phyloP scores from a whole-genome alignment of 2,797 vertebrate species.

The Naso thynnoides region DNA sequence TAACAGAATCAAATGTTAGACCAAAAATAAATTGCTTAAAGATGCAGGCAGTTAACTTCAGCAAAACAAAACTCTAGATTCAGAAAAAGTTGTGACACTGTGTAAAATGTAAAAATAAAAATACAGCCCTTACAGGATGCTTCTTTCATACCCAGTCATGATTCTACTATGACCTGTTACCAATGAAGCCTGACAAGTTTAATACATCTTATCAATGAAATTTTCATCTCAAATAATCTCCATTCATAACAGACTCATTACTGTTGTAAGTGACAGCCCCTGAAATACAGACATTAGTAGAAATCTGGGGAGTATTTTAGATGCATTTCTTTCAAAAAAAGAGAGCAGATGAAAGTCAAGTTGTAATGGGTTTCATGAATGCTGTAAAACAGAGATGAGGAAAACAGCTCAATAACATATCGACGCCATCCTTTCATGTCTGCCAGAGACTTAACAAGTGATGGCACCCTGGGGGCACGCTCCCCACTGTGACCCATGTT shows the following conservation, averaged over 20 bases:
- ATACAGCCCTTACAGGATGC: no score
- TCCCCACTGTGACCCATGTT: conserved; percentile 40
- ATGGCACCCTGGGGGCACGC: conserved; percentile 22
- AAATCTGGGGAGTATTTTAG: conserved; percentile 7
- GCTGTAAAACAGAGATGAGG: conserved; percentile 52
- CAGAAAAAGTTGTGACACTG: no score
- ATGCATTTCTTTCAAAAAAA: conserved; percentile 25
- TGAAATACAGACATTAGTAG: not conserved
- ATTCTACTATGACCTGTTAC: no score
- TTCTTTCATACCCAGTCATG: no score
- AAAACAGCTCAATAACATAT: conserved; percentile 71
- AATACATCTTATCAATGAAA: no score
- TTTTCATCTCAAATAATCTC: not conserved
- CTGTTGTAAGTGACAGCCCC: not conserved
- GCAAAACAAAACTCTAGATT: no score
- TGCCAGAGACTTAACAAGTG: conserved; percentile 49
- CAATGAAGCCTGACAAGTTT: no score
- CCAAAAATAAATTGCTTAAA: no score
- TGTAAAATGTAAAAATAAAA: no score
- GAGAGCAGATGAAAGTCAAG: conserved; percentile 29
- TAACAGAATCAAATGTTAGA: no score
- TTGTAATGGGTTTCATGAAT: conserved; percentile 35
- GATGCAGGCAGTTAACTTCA: no score
- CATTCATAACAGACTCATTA: not conserved
- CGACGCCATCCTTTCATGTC: conserved; percentile 54